Conservation (phyloP, 1,140 invertebrate genomes). For the Sycophaga agraensis region DNA sequence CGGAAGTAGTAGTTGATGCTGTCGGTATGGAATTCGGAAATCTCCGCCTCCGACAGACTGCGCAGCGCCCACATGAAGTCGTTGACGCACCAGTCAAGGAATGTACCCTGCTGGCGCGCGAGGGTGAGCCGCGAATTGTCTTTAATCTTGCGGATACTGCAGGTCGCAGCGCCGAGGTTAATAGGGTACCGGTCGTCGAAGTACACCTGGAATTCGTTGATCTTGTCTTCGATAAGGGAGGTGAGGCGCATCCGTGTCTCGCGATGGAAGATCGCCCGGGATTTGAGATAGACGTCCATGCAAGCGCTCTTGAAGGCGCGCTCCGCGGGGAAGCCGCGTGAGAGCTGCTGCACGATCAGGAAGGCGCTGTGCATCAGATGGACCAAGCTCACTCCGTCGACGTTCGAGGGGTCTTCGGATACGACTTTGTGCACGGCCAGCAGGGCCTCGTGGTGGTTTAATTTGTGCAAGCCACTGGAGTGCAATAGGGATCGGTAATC, state of each 20-base stretch:
- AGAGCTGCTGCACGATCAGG: conserved; percentile 65
- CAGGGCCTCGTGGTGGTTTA: conserved; percentile 52
- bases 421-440: conserved; percentile 60
- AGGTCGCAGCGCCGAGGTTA: conserved; percentile 38
- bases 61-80: not conserved
- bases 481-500: conserved; percentile 64
- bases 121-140: conserved; percentile 42
- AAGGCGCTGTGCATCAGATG: conserved; percentile 67
- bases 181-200: conserved; percentile 14
- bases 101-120: conserved; percentile 46
- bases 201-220: conserved; percentile 23
- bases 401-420: conserved; percentile 50
- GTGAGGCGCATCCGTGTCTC: conserved; percentile 40
- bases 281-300: conserved; percentile 71
- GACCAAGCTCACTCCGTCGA: conserved; percentile 60
- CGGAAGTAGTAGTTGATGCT: conserved; percentile 43
- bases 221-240: conserved; percentile 38
- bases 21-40: not conserved
- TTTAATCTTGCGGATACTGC: conserved; percentile 38
- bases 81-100: conserved; percentile 36
- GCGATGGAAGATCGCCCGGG: conserved; percentile 51
- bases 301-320: conserved; percentile 63
- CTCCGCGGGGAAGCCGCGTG: conserved; percentile 60
- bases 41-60: not conserved
- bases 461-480: conserved; percentile 55